These are phyloP conservation scores for Drosophila fungiperda DNA, from an alignment of 2,888 invertebrate species.

Conservation along the genomic window DNA sequence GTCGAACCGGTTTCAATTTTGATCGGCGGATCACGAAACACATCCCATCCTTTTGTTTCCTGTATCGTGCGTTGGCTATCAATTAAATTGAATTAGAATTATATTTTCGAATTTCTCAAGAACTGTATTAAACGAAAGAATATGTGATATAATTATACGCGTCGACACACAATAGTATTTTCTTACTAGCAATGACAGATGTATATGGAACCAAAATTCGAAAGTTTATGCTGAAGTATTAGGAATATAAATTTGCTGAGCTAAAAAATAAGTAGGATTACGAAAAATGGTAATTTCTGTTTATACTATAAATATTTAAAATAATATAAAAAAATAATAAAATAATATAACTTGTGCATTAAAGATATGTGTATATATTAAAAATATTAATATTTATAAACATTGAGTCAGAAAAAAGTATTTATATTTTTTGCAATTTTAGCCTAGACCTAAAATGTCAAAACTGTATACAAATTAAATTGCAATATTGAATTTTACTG, in stretches of 20 bases:
- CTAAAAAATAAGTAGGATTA: no score
- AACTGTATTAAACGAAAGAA: background rate
- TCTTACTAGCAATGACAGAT: background rate
- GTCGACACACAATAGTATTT: background rate
- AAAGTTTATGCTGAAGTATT: background rate
- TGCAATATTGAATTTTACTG: background rate
- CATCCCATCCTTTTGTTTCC: constrained; percentile 98
- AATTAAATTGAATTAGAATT: constrained; percentile 22
- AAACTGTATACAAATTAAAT: background rate
- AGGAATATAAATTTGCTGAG: no score
- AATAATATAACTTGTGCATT: background rate
- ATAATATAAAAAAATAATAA: background rate
- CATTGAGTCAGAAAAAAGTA: background rate
- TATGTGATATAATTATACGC: background rate
- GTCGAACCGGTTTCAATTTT: constrained; percentile 95
- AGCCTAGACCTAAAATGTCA: background rate
- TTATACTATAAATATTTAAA: background rate
- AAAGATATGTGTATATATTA: background rate
- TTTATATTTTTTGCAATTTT: background rate
- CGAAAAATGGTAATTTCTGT: background rate
- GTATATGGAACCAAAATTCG: background rate
- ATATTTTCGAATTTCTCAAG: background rate
- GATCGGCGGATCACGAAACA: constrained; percentile 95
- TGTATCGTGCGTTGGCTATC: constrained; percentile 91
- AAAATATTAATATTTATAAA: no score